Evolutionary conservation across 1,140 invertebrate genomes (phyloP), one percentile per base, ranked within the genome.

Genomic region (Plectrocnemia conspersa): DNA sequence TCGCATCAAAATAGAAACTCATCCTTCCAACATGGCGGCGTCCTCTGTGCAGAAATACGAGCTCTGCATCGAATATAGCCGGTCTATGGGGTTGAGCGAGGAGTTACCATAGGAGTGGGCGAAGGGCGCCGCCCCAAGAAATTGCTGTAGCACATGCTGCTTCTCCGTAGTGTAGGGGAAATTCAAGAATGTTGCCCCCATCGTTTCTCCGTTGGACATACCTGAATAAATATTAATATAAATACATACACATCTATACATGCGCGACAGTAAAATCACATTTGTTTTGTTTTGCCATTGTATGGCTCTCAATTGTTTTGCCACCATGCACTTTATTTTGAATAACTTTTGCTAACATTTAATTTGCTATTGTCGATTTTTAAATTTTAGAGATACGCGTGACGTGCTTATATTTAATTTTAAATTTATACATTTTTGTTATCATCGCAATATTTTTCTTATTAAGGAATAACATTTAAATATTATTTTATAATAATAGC

Each of bases 61-160:
- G 59, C 73, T 81, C 63, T 82, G 80, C 80, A 82, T 82, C 27
- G 79, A 82, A 56, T 82, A 82, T 1, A 82, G 66, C 21, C 79
- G 70, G 68, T 82, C 80, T 50, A 82, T 82, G 2, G 80, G 80
- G 66, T 82, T 82, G 22, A 79, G 68, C 47, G 75, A 63, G 27
- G 57, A 53, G 1, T 65, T 45, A 9, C 33, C 35, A 19, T 56
- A 67, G 3, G 64, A 65, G 64, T 68, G 66, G 10, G 67, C 66
- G 22, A 69, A 68, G n/a, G 65, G 65, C 13, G 33, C 60, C 9
- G 58, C 48, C 46, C 63, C 71, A 66, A 72, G 64, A 16, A 73
- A 61, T 52, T 72, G 70, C 46, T 72, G 71, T 27, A 73, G 70
- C 7, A 69, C 68, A 36, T 60, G 58, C 35, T 60, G 58, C 15